Evolutionary conservation across 2,113 vertebrate genomes (phyloP), one percentile per base, ranked within the genome.

Genomic region (Craseonycteris thonglongyai): DNA sequence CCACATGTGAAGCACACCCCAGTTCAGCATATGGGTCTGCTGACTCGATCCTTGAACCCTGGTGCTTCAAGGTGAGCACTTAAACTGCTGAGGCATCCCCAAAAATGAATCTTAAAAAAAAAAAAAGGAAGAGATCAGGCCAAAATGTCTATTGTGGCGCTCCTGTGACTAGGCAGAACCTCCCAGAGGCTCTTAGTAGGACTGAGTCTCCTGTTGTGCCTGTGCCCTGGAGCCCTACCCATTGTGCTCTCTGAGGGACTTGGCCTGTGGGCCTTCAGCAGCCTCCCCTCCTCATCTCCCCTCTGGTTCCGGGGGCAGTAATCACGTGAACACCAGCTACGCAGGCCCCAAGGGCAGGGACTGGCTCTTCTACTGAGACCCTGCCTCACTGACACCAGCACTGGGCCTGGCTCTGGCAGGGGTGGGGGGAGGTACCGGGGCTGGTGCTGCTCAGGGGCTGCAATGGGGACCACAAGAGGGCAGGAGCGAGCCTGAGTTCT

Each of bases 401-500:
- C 35, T 0, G 0, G 19, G 75, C 68, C 59, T 66, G 59, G 51
- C 22, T 66, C 65, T 87, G 14, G 35, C 7, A 19, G 72, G 63
- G 42, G 3, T 14, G 40, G 49, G 45, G 33, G 8, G 33, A 0
- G 88, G 54, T 69, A 9, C 82, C 78, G n/a, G 49, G n/a, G 45
- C 33, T 74, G 35, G 49, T 18, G 15, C 33, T 74, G 86, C 69
- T 61, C 30, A 42, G 51, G 54, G n/a, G 22, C 19, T n/a, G 24
- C 33, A 21, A 45, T 42, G 8, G 12, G 65, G 66, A n/a, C 58
- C 78, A 33, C 9, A 5, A 56, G 19, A 45, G 42, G 13, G 5
- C 7, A 21, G 21, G 79, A 69, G 65, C 0, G 0, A n/a, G 49
- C 21, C 12, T 8, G 42, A 8, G 19, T 19, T 33, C 56, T 0